Percentiles rank a stretch among this genome's conserved stretches.
Evolutionary conservation across 2,113 vertebrate genomes (phyloP).

Genomic region (Syngnathus typhle): DNA sequence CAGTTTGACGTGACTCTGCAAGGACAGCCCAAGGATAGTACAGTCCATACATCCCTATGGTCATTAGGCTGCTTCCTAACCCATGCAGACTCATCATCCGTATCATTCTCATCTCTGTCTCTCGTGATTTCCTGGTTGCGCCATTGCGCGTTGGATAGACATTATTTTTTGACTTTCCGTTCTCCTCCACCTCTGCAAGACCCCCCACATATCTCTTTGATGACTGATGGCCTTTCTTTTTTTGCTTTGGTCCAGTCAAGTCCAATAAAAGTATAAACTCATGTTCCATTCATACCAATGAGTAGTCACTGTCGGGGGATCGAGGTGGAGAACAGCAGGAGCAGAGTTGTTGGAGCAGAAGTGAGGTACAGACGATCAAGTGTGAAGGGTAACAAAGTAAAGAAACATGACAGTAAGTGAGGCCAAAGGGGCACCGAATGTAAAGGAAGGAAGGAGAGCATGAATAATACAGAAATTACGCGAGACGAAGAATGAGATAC

Average conservation of each 20-base stretch:
- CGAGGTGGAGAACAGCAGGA: neutral
- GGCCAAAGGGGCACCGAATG: slow-evolving; percentile 1
- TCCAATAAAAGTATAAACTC: slow-evolving; percentile 42
- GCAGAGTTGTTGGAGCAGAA: slow-evolving; percentile 11
- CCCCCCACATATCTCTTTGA: slow-evolving; percentile 22
- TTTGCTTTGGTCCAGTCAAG: slow-evolving; percentile 25
- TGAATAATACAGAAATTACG: neutral
- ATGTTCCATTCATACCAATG: slow-evolving; percentile 31
- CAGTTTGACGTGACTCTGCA: slow-evolving; percentile 40
- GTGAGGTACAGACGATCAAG: slow-evolving; percentile 1
- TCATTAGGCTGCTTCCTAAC: slow-evolving; percentile 43
- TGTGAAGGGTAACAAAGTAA: slow-evolving; percentile 29
- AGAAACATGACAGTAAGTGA: slow-evolving; percentile 19
- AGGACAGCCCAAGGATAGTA: slow-evolving; percentile 52
- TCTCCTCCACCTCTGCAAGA: slow-evolving; percentile 25
- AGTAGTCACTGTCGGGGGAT: slow-evolving; percentile 17
- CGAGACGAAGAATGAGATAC: neutral
- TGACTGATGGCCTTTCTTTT: slow-evolving; percentile 40
- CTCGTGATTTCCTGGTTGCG: slow-evolving; percentile 22
- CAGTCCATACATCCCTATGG: slow-evolving; percentile 38
- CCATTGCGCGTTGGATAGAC: slow-evolving; percentile 24
- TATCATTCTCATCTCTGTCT: slow-evolving; percentile 19
- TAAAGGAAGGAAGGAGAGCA: too few species aligned
- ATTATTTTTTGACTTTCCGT: slow-evolving; percentile 30
- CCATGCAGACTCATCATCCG: slow-evolving; percentile 27